Evolutionary conservation across 2,888 invertebrate genomes (phyloP).

Genomic region (Ashinkailepas kermadecensis): DNA sequence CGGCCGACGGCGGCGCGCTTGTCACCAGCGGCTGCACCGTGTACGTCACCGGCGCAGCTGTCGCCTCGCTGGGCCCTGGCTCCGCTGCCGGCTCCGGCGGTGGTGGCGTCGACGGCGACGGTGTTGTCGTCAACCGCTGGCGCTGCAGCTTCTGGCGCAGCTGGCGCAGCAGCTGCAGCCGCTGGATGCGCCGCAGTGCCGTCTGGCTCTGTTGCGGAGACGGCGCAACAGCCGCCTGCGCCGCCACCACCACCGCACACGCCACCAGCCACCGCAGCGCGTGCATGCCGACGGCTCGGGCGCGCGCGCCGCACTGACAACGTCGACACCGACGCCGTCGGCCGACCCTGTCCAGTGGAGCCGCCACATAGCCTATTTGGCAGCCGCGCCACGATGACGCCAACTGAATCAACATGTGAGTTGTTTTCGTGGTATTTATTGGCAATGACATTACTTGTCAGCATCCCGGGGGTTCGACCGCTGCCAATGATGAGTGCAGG

Average conservation of each 20-base stretch:
- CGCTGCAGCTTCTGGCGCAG: neutral
- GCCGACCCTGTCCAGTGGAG: neutral
- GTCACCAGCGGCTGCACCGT: neutral
- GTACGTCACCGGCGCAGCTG: neutral
- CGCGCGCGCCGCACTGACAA: no score
- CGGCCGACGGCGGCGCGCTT: neutral
- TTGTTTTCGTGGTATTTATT: neutral
- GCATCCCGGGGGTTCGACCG: neutral
- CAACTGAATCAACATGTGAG: neutral
- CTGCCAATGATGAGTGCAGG: no score
- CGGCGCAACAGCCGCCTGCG: neutral
- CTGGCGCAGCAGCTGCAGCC: neutral
- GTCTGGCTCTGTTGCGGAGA: neutral
- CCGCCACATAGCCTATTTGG: neutral
- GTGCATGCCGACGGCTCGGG: neutral
- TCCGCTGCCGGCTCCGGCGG: slow-evolving; percentile 26
- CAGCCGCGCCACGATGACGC: neutral
- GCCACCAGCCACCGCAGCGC: neutral
- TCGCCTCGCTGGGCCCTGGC: slow-evolving; percentile 10
- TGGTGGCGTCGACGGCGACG: slow-evolving; percentile 26
- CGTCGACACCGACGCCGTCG: neutral
- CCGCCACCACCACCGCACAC: neutral
- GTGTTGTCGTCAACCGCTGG: neutral
- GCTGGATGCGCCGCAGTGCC: neutral
- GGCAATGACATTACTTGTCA: neutral